A percentile compares a stretch with the other conserved stretches of the same genome.
These are phyloP conservation scores for Camponotus vicinus DNA, from an alignment of 1,140 invertebrate genomes.

Conservation along the genomic window DNA sequence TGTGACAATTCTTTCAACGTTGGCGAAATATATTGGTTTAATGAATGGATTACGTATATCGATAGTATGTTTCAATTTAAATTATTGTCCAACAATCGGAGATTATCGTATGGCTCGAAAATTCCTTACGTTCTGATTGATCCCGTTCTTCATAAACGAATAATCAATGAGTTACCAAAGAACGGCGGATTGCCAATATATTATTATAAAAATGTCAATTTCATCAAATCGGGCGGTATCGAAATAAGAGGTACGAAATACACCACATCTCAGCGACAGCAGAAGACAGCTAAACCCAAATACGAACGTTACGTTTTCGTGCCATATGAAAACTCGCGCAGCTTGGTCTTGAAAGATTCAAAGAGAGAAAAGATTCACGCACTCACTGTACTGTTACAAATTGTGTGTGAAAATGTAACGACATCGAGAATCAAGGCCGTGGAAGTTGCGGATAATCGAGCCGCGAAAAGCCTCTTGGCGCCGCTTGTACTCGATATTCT, in stretches of 20 bases:
- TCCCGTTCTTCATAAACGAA: constrained; percentile 89
- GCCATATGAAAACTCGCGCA: constrained; percentile 89
- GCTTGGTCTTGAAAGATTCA: constrained; percentile 87
- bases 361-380: constrained; percentile 89
- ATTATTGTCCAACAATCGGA: constrained; percentile 91
- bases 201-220: constrained; percentile 92
- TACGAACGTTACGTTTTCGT: constrained; percentile 94
- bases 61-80: constrained; percentile 98
- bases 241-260: constrained; percentile 93
- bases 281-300: constrained; percentile 90
- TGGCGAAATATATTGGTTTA: constrained; percentile 93
- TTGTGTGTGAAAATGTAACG: constrained; percentile 93
- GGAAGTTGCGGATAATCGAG: constrained; percentile 90
- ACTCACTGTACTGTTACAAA: constrained; percentile 89
- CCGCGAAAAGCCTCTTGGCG: constrained; percentile 88
- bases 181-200: constrained; percentile 88
- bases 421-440: constrained; percentile 91
- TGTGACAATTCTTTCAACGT: constrained; percentile 89
- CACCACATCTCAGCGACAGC: constrained; percentile 93
- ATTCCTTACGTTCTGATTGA: constrained; percentile 93
- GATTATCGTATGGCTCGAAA: constrained; percentile 90
- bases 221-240: constrained; percentile 88
- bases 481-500: constrained; percentile 88
- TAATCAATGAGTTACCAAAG: constrained; percentile 83
- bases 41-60: constrained; percentile 97